A percentile compares a stretch with the other conserved stretches of the same genome.
Conservation (phyloP, 2,888 invertebrate species). For the Sminthurides aquaticus region DNA sequence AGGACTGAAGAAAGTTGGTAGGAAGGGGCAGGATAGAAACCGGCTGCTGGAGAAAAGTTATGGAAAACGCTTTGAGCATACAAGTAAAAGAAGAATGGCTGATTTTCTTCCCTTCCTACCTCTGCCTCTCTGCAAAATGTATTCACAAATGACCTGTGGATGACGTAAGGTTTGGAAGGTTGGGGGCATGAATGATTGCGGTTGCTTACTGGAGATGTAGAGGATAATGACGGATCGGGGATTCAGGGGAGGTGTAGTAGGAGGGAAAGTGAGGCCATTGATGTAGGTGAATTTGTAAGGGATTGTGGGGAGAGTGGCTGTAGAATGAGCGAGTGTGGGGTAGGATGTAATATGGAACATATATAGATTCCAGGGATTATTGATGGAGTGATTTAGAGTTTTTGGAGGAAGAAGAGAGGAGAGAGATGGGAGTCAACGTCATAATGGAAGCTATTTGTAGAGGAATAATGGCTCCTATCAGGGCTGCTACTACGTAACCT, state of each 20-base stretch:
- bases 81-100: not conserved
- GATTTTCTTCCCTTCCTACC: not conserved
- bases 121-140: not conserved
- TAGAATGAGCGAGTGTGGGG: too few relatives aligned
- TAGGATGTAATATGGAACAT: not conserved
- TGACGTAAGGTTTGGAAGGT: not conserved
- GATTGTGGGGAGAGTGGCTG: too few relatives aligned
- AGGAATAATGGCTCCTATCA: not conserved
- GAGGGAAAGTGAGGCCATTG: slow-evolving; percentile 4
- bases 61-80: not conserved
- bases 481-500: not conserved
- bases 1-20: too few relatives aligned
- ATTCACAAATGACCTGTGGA: not conserved
- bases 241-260: slow-evolving; percentile 1
- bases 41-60: not conserved
- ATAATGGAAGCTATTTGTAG: not conserved
- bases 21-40: too few relatives aligned
- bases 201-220: not conserved
- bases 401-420: not conserved
- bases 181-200: not conserved
- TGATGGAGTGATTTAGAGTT: not conserved
- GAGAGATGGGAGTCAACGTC: not conserved
- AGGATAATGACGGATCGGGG: not conserved
- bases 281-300: not conserved
- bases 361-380: not conserved